These are phyloP conservation scores for Gnathonemus longibarbis DNA, from an alignment of 2,113 vertebrate species.

Conservation along the genomic window DNA sequence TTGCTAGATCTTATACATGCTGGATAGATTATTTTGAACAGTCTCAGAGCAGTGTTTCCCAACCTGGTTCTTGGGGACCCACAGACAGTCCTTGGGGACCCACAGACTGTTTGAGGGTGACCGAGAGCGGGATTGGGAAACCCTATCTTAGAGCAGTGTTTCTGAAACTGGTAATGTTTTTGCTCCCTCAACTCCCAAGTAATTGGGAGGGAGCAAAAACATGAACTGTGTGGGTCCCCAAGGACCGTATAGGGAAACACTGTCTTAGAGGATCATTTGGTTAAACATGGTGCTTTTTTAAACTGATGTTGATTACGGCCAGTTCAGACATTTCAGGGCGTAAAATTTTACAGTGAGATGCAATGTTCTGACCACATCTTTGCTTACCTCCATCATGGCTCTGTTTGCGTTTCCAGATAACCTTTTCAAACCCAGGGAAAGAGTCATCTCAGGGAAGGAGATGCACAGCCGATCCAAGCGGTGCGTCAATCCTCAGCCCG, in stretches of 20 bases:
- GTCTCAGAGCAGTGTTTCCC: neutral
- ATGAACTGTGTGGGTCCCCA: neutral
- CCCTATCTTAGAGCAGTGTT: too few relatives aligned
- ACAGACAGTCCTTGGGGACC: neutral
- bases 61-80: neutral
- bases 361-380: neutral
- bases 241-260: neutral
- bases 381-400: neutral
- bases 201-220: neutral
- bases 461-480: slow-evolving; percentile 92
- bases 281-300: neutral
- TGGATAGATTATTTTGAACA: too few relatives aligned
- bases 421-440: slow-evolving; percentile 88
- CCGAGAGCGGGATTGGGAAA: too few relatives aligned
- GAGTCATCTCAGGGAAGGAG: slow-evolving; percentile 85
- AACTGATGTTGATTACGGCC: neutral
- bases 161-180: too few relatives aligned
- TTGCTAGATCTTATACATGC: too few relatives aligned
- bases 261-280: neutral
- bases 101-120: neutral
- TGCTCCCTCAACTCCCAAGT: neutral
- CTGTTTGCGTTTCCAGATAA: slow-evolving; percentile 68
- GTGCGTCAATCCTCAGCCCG: slow-evolving; percentile 55
- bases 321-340: neutral
- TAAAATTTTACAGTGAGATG: neutral